Base-by-base conservation (phyloP, 1,140 invertebrate species). In the Drosophila varians region DNA sequence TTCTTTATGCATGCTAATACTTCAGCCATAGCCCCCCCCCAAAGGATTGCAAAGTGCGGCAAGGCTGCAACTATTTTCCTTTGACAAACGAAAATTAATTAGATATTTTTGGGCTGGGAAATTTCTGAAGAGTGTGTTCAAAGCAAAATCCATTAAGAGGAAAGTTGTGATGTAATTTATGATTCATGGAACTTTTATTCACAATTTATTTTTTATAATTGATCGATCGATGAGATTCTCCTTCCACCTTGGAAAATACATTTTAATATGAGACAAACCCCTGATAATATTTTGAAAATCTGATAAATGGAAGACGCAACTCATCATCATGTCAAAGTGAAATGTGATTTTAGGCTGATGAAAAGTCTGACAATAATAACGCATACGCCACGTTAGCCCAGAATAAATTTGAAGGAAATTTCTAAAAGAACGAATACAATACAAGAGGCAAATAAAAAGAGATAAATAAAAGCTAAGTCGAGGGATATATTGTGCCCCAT, bases 71-170 rank as follows among this genome's bases (percentile, higher is more conserved):
- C 57, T 74, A 74, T 74, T 74, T 74, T n/a, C 43, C 71, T 74
- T 74, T 74, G 70, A 74, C 58, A 65, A 74, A 74, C 28, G 19
- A 55, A 74, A 74, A 64, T 74, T 74, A 74, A 74, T 74, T 73
- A 74, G 43, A 74, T 64, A 74, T 73, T 73, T 71, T 72, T 62
- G 16, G 47, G 21, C 21, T 12, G 47, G n/a, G 43, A 36, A 43
- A 48, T 62, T 23, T 53, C 21, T 43, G 12, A 45, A 61, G 60
- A 47, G 61, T 40, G 45, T 60, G 23, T 6, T 23, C 53, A 42
- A 31, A 19, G 38, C 25, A 25, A 60, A 57, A 23, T 25, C 28
- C 16, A n/a, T 36, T 36, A 14, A 3, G 28, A 34, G 9, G 7
- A n/a, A 28, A 28, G 9, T 28, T 28, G 7, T 8, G 26, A 28